Evolutionary conservation across 2,797 vertebrate genomes (phyloP).

Genomic region (Cossypha heuglini): DNA sequence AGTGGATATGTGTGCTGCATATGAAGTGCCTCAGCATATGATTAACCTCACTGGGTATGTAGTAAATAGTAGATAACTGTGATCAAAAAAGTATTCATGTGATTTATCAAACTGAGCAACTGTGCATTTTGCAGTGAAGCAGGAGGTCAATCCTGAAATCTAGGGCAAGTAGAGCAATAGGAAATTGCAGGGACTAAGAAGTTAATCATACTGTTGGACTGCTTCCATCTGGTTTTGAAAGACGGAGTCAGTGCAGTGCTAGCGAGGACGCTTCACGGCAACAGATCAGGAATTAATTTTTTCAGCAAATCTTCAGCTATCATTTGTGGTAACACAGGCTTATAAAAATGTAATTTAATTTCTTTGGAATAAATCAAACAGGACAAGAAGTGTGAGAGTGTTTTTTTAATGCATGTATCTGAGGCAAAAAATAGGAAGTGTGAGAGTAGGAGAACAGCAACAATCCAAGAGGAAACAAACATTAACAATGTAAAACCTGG

Average conservation of each 20-base stretch:
- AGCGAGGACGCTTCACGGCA: constrained; percentile 61
- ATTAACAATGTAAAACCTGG: constrained; percentile 26
- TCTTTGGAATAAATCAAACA: constrained; percentile 68
- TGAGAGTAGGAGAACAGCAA: not conserved
- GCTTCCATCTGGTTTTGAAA: constrained; percentile 75
- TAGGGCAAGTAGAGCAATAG: constrained; percentile 70
- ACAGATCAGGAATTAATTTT: constrained; percentile 74
- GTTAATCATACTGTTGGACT: constrained; percentile 77
- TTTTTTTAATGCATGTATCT: constrained; percentile 24
- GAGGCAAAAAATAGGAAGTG: not conserved
- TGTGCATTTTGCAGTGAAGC: constrained; percentile 72
- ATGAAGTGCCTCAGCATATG: constrained; percentile 64
- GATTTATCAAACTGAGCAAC: constrained; percentile 78
- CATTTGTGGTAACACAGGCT: constrained; percentile 69
- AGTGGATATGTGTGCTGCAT: constrained; percentile 55
- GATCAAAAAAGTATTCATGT: constrained; percentile 73
- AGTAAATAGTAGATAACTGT: constrained; percentile 77
- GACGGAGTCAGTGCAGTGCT: constrained; percentile 38
- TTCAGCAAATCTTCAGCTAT: constrained; percentile 71
- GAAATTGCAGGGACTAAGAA: constrained; percentile 75
- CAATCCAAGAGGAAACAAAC: constrained; percentile 45
- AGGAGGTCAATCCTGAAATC: constrained; percentile 78
- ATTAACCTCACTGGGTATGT: constrained; percentile 69
- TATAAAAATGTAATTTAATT: constrained; percentile 77
- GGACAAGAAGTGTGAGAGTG: constrained; percentile 53